Evolutionary conservation across 1,140 invertebrate genomes (phyloP).

Genomic region (Aphis craccivora): DNA sequence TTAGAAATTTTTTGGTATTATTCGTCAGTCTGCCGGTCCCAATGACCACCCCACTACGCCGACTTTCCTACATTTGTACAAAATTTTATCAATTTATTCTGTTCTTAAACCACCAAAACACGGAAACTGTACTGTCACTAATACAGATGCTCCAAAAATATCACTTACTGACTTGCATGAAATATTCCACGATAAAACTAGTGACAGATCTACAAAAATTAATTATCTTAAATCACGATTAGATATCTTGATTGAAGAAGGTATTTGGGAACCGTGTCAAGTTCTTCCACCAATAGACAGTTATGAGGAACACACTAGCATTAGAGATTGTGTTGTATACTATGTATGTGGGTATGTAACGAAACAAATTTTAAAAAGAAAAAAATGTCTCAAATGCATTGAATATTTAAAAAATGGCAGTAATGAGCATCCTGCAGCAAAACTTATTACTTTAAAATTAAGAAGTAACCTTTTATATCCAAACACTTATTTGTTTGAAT

Average conservation of each 20-base stretch:
- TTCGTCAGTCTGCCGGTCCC: neutral
- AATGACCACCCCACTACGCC: too few relatives aligned
- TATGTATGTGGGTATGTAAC: conserved; percentile 1
- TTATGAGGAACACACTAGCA: neutral
- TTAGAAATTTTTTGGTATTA: neutral
- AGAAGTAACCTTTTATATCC: neutral
- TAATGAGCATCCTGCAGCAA: neutral
- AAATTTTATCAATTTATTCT: neutral
- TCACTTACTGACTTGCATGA: neutral
- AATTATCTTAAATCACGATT: neutral
- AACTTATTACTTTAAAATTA: neutral
- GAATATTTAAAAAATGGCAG: neutral
- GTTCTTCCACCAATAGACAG: neutral
- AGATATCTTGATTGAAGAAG: neutral
- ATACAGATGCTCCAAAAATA: too few relatives aligned
- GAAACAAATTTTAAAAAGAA: neutral
- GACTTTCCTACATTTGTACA: neutral
- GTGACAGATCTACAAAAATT: too few relatives aligned
- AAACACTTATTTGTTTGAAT: neutral
- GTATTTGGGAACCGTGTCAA: neutral
- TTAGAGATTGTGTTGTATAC: neutral
- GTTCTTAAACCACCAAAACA: neutral
- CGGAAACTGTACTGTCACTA: neutral
- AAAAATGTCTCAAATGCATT: neutral
- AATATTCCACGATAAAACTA: neutral